A percentile compares a stretch with the other conserved stretches of the same genome.
Evolutionary conservation across 2,888 invertebrate species (phyloP).

Genomic region (Acleris holmiana): DNA sequence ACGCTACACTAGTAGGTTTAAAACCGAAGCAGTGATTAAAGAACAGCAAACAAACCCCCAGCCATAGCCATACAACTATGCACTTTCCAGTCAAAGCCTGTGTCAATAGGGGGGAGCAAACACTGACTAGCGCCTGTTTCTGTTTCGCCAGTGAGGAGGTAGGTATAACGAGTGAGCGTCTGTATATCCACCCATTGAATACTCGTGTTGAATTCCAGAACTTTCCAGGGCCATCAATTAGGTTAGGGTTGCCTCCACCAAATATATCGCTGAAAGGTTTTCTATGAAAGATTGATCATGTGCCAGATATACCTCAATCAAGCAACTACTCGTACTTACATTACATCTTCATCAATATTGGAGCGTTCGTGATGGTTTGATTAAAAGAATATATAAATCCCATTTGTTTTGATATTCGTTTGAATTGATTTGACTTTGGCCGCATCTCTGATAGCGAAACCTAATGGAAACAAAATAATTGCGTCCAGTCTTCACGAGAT

Average conservation of each 20-base stretch:
- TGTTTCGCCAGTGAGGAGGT: slow-evolving; percentile 11
- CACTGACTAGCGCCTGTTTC: slow-evolving; percentile 39
- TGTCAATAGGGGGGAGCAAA: slow-evolving; percentile 44
- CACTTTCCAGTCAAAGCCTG: slow-evolving; percentile 43
- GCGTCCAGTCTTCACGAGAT: slow-evolving; percentile 8
- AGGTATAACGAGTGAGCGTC: slow-evolving; percentile 25
- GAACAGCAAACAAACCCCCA: slow-evolving; percentile 22
- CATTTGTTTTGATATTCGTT: too few species aligned
- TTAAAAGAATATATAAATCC: too few species aligned
- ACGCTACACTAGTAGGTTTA: slow-evolving; percentile 17
- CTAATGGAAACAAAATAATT: slow-evolving; percentile 3
- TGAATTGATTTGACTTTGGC: not conserved
- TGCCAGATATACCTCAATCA: too few species aligned
- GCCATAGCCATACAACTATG: slow-evolving; percentile 29
- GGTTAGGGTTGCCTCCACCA: slow-evolving; percentile 5
- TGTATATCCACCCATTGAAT: slow-evolving; percentile 9
- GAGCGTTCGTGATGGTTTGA: too few species aligned
- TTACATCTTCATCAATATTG: too few species aligned
- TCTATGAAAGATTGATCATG: not conserved
- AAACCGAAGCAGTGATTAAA: slow-evolving; percentile 29
- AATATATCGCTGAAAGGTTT: slow-evolving; percentile 26
- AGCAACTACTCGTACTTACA: too few species aligned
- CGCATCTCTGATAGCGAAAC: not conserved
- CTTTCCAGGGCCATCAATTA: slow-evolving; percentile 18
- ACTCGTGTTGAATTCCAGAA: slow-evolving; percentile 6